Evolutionary conservation across 2,797 vertebrate genomes (phyloP), one percentile per base, ranked within the genome.

Genomic region (Manis pentadactyla): DNA sequence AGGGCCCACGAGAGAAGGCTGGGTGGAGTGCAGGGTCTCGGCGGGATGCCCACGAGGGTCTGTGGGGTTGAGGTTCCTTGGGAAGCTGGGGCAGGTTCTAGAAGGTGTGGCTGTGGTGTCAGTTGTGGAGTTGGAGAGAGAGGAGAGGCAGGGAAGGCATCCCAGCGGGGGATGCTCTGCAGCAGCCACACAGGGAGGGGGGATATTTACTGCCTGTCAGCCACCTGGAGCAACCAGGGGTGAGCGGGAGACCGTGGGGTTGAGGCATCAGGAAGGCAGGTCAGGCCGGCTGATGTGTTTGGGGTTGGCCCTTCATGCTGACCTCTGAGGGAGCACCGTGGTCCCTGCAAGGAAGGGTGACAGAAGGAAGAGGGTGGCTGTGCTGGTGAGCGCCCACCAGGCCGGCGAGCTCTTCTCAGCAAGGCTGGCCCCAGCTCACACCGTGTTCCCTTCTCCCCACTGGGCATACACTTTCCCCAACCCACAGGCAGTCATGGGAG

Each of bases 401-500:
- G 46, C 46, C 1, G 46, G 46, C 10, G 46, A 46, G 46, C 46
- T 46, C 46, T 46, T 55, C 27, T 15, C 1, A 21, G 49, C 18
- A 39, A 15, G 27, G 51, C 55, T 4, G 14, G 3, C 11, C 12
- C 57, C 34, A 19, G 4, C 31, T 46, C 8, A 15, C 37, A 10
- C 17, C 19, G 2, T 5, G 5, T 49, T 4, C 19, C 21, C 39
- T 63, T 1, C 0, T 9, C 9, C 4, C 12, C 27, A 2, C 46
- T 2, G 7, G 15, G 25, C 7, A 1, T 49, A 11, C 21, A 18
- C 23, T 21, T 23, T 39, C n/a, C 78, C 42, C 0, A 7, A 27
- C 49, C 34, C 68, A 7, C 71, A 0, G 0, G 23, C 1, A 10
- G 51, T 7, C 7, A 9, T 2, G 4, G 25, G 66, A 7, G 4